Evolutionary conservation across 2,888 invertebrate genomes (phyloP), one percentile per base, ranked within the genome.

Genomic region (Hypolimnas misippus): DNA sequence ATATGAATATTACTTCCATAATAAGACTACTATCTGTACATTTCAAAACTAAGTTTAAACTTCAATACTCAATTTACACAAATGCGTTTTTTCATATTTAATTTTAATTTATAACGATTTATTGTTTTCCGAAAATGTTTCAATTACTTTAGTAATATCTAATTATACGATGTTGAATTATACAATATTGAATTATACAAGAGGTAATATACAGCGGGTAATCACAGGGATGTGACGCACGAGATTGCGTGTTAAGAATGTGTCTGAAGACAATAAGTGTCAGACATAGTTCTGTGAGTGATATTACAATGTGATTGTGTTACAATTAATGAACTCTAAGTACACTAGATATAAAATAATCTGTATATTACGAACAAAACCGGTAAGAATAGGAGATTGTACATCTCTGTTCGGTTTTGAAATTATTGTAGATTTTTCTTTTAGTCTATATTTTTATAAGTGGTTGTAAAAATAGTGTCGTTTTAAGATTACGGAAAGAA

Each of bases 241-340:
- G 79, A 76, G 78, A 72, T 72, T 79, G 83, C 84, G 84, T 81
- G 80, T 79, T 59, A 76, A 75, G 59, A 77, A 80, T 77, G 87
- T 85, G 85, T 87, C 86, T 83, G 84, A 84, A 83, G 82, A 89
- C 85, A 76, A 78, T 71, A 70, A 79, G 84, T 83, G 85, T 86
- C 86, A 78, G 87, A 78, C 82, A 78, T 83, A 77, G 76, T 78
- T 80, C 78, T 79, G 88, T 86, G 91, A 88, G 92, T 92, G 92
- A 91, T 92, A 91, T 89, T 82, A 79, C 76, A 82, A 89, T 92
- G 92, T 92, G 92, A 91, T 91, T 89, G 91, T 88, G 90, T 89
- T 84, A 85, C 75, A 83, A 76, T 77, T 77, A 81, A 84, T 85
- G 82, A 86, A 89, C 85, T 82, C 52, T 87, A 87, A 89, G 85